Evolutionary conservation across 2,797 vertebrate species (phyloP).

Genomic region (Cuniculus paca): DNA sequence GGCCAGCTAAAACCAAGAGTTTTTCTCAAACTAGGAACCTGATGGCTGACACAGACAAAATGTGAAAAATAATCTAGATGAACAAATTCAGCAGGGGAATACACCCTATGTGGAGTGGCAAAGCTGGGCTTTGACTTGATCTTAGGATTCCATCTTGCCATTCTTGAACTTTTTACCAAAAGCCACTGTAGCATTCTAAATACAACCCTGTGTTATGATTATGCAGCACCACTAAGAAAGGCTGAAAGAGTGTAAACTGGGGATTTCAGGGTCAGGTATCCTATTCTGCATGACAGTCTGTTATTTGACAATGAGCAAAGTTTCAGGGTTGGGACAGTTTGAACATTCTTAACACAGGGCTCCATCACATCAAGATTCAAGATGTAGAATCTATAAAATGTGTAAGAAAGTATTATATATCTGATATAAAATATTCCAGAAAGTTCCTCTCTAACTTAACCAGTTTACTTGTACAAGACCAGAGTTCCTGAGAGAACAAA

Average conservation of each 20-base stretch:
- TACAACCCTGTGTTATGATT: background rate
- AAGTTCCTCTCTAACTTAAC: slow-evolving; percentile 56
- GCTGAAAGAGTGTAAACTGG: background rate
- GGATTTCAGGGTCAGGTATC: slow-evolving; percentile 13
- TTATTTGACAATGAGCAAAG: slow-evolving; percentile 10
- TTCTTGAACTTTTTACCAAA: slow-evolving; percentile 36
- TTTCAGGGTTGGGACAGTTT: background rate
- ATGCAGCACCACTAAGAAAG: slow-evolving; percentile 19
- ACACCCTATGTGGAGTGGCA: background rate
- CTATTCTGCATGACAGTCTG: background rate
- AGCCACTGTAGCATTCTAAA: background rate
- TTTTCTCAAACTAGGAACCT: slow-evolving; percentile 65
- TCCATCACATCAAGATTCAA: background rate
- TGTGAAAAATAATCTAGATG: background rate
- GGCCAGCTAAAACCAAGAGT: background rate
- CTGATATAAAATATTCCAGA: background rate
- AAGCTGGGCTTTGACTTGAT: slow-evolving; percentile 30
- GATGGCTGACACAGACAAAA: slow-evolving; percentile 36
- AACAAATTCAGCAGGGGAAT: background rate
- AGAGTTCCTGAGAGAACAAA: slow-evolving; percentile 57
- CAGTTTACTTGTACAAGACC: slow-evolving; percentile 29
- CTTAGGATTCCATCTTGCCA: background rate
- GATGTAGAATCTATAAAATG: background rate
- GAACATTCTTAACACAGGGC: slow-evolving; percentile 15
- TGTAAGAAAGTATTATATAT: background rate